Conservation (phyloP, 37 sponge, comb jelly and placozoan genomes). For the Bolinopsis microptera region DNA sequence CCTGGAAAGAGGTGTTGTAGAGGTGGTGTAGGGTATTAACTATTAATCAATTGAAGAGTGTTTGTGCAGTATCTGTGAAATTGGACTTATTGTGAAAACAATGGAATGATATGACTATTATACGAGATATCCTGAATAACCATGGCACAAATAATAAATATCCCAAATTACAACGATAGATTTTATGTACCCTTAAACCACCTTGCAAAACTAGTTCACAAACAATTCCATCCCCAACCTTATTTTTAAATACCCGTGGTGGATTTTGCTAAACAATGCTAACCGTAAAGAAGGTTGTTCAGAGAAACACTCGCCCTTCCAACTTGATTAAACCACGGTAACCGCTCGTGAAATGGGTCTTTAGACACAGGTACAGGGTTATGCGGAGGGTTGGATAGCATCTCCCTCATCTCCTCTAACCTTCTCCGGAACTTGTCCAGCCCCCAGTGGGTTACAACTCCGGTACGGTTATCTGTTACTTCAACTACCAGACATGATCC, state of each 20-base stretch:
- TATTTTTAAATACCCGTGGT: no score
- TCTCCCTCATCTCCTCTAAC: conserved; percentile 49
- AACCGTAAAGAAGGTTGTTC: conserved; percentile 24
- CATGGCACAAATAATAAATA: no score
- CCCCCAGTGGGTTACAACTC: conserved; percentile 14
- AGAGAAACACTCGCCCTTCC: conserved; percentile 72
- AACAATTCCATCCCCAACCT: no score
- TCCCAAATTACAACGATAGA: no score
- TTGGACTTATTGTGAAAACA: no score
- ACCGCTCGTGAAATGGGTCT: conserved; percentile 90
- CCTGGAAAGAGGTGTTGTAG: conserved; percentile 20
- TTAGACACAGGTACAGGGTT: conserved; percentile 62
- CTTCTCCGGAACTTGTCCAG: conserved; percentile 43
- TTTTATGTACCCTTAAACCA: no score
- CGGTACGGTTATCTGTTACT: conserved; percentile 35
- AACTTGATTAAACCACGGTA: conserved; percentile 83
- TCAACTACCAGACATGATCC: conserved; percentile 56
- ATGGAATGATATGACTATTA: no score
- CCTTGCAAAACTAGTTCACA: no score
- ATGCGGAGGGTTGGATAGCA: conserved; percentile 20
- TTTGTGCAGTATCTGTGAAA: no score
- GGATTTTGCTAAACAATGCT: neutral
- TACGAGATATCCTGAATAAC: no score
- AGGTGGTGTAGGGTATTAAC: neutral
- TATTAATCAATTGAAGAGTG: no score